Conservation (phyloP, 2,888 invertebrate genomes). For the Drosophila mercatorum region DNA sequence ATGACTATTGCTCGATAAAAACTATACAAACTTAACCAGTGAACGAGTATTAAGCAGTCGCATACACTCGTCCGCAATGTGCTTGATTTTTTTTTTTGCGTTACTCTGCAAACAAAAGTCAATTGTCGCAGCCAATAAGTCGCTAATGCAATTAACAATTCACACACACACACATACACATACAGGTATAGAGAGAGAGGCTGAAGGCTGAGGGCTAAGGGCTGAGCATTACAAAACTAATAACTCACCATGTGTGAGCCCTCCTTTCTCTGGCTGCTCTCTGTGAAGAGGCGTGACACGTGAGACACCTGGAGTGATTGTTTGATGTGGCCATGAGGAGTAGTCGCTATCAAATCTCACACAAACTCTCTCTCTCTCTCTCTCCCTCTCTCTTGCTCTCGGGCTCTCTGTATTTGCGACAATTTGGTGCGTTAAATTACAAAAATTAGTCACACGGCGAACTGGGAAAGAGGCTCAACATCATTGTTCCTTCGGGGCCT, state of each 20-base stretch:
- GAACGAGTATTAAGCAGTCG: not conserved
- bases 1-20: not conserved
- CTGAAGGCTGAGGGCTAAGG: constrained; percentile 21
- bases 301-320: constrained; percentile 84
- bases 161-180: constrained; percentile 59
- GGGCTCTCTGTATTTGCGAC: constrained; percentile 65
- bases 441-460: constrained; percentile 76
- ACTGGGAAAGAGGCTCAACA: constrained; percentile 24
- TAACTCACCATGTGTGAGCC: constrained; percentile 69
- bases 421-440: constrained; percentile 85
- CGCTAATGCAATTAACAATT: constrained; percentile 78
- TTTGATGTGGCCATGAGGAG: constrained; percentile 50
- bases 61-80: not conserved
- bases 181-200: constrained; percentile 13
- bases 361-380: not conserved
- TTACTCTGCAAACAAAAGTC: constrained; percentile 66
- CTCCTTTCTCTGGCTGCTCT: constrained; percentile 18
- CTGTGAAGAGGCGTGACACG: constrained; percentile 80
- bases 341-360: constrained; percentile 13
- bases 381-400: constrained; percentile 14
- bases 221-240: constrained; percentile 64
- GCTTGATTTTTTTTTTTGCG: not conserved
- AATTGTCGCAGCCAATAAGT: constrained; percentile 74
- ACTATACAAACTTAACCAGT: not conserved
- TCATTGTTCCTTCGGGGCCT: constrained; percentile 44